phyloP scores from a whole-genome alignment of 2,113 vertebrate species.

The Colistium nudipinnis region DNA sequence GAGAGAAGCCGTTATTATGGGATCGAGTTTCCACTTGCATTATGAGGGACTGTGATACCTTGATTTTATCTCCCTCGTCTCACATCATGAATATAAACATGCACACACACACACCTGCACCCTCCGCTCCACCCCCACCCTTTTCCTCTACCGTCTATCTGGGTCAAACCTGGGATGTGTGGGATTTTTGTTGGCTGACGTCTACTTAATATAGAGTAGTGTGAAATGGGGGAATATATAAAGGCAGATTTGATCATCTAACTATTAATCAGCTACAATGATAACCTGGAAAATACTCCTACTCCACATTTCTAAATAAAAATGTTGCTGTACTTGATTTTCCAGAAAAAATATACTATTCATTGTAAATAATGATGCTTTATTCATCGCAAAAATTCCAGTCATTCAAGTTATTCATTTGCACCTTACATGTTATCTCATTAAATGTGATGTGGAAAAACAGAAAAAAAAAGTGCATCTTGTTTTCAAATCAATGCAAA shows the following conservation, averaged over 20 bases:
- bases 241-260: no score
- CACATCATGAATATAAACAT: conserved; percentile 60
- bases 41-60: conserved; percentile 64
- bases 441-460: background rate
- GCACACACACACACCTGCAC: conserved; percentile 47
- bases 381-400: background rate
- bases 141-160: conserved; percentile 18
- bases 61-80: conserved; percentile 70
- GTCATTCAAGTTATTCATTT: background rate
- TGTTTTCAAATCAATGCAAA: background rate
- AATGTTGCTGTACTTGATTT: background rate
- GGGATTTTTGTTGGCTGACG: conserved; percentile 13
- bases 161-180: conserved; percentile 35
- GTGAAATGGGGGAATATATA: conserved; percentile 6
- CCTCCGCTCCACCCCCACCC: conserved; percentile 22
- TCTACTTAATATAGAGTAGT: background rate
- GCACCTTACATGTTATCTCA: background rate
- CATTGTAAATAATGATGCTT: background rate
- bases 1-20: conserved; percentile 60
- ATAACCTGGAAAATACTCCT: no score
- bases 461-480: no score
- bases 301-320: no score
- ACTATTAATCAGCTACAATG: no score
- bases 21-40: conserved; percentile 60
- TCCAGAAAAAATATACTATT: background rate